Conservation (phyloP, 2,113 vertebrate genomes). For the Danionella cerebrum region DNA sequence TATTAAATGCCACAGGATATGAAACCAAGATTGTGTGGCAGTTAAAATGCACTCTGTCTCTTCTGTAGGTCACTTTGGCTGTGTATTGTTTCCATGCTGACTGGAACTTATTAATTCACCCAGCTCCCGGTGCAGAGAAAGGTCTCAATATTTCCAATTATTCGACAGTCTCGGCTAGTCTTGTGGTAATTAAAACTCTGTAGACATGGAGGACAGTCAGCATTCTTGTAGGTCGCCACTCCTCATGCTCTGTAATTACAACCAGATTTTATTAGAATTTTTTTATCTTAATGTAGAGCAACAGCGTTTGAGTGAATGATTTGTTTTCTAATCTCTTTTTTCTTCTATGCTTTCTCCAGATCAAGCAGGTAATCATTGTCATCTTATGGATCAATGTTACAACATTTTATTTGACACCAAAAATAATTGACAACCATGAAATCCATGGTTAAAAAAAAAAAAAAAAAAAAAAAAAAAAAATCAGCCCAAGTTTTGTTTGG, state of each 20-base stretch:
- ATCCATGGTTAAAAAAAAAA: too few relatives aligned
- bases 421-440: too few relatives aligned
- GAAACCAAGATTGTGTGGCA: conserved; percentile 6
- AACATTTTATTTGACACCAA: too few relatives aligned
- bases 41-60: conserved; percentile 8
- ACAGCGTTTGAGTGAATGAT: neutral
- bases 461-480: too few relatives aligned
- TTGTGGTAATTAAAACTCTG: conserved; percentile 63
- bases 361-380: too few relatives aligned
- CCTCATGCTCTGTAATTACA: conserved; percentile 17
- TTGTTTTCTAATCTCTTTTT: neutral
- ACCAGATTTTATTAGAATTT: neutral
- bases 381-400: too few relatives aligned
- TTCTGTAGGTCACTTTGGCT: conserved; percentile 37
- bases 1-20: conserved; percentile 12
- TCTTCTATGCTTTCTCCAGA: neutral
- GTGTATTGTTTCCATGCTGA: conserved; percentile 26
- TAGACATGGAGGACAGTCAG: conserved; percentile 44
- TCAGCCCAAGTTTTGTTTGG: too few relatives aligned
- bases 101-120: conserved; percentile 41
- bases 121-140: conserved; percentile 33
- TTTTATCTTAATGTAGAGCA: neutral
- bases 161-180: conserved; percentile 55
- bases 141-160: conserved; percentile 63
- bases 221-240: conserved; percentile 36